Percentiles rank a stretch among this genome's conserved stretches.
Evolutionary conservation across 2,888 invertebrate species (phyloP).

Genomic region (Lutraria lutraria): DNA sequence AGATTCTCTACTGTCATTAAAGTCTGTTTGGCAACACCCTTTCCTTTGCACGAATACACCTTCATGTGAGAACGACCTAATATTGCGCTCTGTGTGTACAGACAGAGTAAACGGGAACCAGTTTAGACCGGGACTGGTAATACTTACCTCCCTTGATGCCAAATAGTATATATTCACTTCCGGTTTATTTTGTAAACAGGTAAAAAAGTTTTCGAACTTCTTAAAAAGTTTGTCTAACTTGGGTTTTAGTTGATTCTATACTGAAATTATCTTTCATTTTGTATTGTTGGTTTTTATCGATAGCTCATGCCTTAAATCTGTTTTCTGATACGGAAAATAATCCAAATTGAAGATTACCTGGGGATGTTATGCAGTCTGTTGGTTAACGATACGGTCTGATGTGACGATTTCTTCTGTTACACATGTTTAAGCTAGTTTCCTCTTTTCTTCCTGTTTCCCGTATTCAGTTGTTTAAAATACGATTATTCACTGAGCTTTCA

Average conservation of each 20-base stretch:
- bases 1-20: too few relatives aligned
- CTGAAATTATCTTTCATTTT: background rate
- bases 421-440: background rate
- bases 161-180: slow-evolving; percentile 43
- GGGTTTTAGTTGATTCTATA: background rate
- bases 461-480: background rate
- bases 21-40: too few relatives aligned
- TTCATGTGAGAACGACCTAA: too few relatives aligned
- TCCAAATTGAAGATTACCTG: background rate
- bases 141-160: slow-evolving; percentile 10
- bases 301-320: background rate
- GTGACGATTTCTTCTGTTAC: background rate
- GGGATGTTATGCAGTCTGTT: background rate
- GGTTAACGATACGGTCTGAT: background rate
- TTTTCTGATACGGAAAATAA: background rate
- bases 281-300: background rate
- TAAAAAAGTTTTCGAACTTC: slow-evolving; percentile 40
- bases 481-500: background rate
- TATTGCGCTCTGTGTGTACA: too few relatives aligned
- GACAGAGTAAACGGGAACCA: too few relatives aligned
- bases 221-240: background rate
- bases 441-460: background rate
- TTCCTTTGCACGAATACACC: too few relatives aligned
- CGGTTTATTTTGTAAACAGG: slow-evolving; percentile 49
- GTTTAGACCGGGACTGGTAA: too few relatives aligned